Base-by-base conservation (phyloP, 2,113 vertebrate genomes). In the Ranitomeya imitator region DNA sequence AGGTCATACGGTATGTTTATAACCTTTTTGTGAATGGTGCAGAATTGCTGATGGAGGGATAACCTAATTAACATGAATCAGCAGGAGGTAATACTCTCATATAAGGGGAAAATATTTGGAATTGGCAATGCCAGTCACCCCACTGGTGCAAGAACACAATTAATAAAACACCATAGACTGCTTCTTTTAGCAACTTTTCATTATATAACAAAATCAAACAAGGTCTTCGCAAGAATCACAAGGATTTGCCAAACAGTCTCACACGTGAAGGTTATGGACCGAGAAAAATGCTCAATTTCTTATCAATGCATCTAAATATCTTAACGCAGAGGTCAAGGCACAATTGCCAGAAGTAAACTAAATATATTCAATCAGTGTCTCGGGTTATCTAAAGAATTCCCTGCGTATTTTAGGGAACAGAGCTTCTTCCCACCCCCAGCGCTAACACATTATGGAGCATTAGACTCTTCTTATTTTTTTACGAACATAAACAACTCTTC, bases 401-500 rank as follows among this genome's bases (percentile, higher is more conserved):
- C 89, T 76, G 31, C 60, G 65, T 52, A 86, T 88, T 84, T 71
- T 63, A 90, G 89, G 90, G 89, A 55, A 91, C 80, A 57, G 73
- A 55, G 79, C 2, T 0, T 21, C 26, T 8, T 57, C 2, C 0
- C 89, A 85, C 87, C 91, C 80, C 90, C 65, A n/a, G 87, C 88
- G 83, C 88, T 51, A 69, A 89, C 91, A 88, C 87, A 89, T 88
- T 78, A 80, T 81, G 52, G 74, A 63, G 13, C 83, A 90, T 90
- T 91, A 90, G 90, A 23, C 45, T 4, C 89, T 84, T 89, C 91
- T 89, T 82, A 0, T 92, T 93, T 45, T 31, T 45, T 93, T 92
- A 91, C 91, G 90, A 90, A 83, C 76, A 85, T 90, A 92, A 93
- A 91, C 91, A 92, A 69, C 90, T 57, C 71, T 90, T 91, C 90